A percentile compares a stretch with the other conserved stretches of the same genome.
These are phyloP conservation scores for Eumacrocentrus americanus DNA, from an alignment of 2,888 invertebrate species.

Conservation along the genomic window DNA sequence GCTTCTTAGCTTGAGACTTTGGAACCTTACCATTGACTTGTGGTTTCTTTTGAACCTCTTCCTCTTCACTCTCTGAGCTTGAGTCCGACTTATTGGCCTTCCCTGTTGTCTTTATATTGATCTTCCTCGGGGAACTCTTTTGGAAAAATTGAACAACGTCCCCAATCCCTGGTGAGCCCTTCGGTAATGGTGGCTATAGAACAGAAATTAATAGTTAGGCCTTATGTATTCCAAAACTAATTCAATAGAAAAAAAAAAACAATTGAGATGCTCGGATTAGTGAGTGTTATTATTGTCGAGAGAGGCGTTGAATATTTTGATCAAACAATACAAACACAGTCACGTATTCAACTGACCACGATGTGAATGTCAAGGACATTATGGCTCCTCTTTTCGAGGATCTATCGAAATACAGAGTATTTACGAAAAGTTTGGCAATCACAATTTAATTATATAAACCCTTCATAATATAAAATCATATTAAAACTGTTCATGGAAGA, in stretches of 20 bases:
- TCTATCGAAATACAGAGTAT: neutral
- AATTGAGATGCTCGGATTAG: neutral
- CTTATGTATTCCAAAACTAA: neutral
- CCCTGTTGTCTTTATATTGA: slow-evolving; percentile 53
- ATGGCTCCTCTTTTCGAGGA: neutral
- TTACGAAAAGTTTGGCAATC: neutral
- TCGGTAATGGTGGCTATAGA: slow-evolving; percentile 69
- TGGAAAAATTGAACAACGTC: slow-evolving; percentile 69
- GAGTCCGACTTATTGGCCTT: slow-evolving; percentile 56
- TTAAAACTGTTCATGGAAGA: neutral
- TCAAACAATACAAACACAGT: slow-evolving; percentile 9
- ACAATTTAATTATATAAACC: neutral
- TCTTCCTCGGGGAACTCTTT: slow-evolving; percentile 63
- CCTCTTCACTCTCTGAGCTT: slow-evolving; percentile 55
- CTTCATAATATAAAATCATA: neutral
- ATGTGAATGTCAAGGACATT: neutral
- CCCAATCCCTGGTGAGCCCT: slow-evolving; percentile 70
- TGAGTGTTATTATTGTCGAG: neutral
- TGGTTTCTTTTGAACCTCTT: slow-evolving; percentile 41
- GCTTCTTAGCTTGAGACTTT: slow-evolving; percentile 39
- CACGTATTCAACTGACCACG: neutral
- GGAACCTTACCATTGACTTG: slow-evolving; percentile 47
- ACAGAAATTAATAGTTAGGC: neutral
- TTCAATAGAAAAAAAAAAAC: neutral
- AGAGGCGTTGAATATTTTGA: neutral